phyloP scores from a whole-genome alignment of 2,797 vertebrate species.

The Oreochromis grahami region DNA sequence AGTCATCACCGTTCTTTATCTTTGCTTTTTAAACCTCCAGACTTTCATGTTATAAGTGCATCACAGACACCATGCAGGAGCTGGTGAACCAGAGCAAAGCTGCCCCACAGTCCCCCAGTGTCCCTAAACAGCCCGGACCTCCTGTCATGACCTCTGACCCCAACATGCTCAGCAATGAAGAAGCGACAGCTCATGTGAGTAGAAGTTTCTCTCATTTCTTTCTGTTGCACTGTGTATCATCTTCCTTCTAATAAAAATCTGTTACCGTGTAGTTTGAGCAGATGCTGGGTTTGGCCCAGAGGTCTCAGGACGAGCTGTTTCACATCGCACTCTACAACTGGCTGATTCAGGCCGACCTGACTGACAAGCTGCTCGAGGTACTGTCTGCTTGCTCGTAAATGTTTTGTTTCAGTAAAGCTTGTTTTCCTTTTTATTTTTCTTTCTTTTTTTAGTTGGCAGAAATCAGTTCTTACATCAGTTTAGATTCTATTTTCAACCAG shows the following conservation, averaged over 20 bases:
- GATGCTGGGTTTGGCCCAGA: slow-evolving; percentile 90
- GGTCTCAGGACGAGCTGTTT: slow-evolving; percentile 94
- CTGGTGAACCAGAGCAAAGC: slow-evolving; percentile 97
- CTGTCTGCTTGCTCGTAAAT: background rate
- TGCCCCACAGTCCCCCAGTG: slow-evolving; percentile 96
- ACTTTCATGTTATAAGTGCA: slow-evolving; percentile 92
- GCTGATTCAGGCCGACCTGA: slow-evolving; percentile 94
- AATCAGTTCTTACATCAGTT: background rate
- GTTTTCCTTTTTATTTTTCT: background rate
- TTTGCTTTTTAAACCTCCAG: slow-evolving; percentile 59
- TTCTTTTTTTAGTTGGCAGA: background rate
- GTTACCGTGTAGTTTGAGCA: slow-evolving; percentile 86
- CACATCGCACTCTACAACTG: slow-evolving; percentile 97
- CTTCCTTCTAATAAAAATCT: background rate
- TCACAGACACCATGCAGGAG: slow-evolving; percentile 97
- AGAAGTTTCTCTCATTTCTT: background rate
- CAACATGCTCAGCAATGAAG: slow-evolving; percentile 98
- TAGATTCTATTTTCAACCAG: background rate
- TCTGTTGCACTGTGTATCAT: background rate
- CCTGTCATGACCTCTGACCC: slow-evolving; percentile 94
- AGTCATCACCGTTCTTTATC: background rate
- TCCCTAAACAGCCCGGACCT: slow-evolving; percentile 96
- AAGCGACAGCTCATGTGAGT: slow-evolving; percentile 94
- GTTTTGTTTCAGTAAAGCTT: background rate
- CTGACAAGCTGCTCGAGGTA: slow-evolving; percentile 95